Evolutionary conservation across 2,797 vertebrate genomes (phyloP).

Genomic region (Peromyscus attwateri): DNA sequence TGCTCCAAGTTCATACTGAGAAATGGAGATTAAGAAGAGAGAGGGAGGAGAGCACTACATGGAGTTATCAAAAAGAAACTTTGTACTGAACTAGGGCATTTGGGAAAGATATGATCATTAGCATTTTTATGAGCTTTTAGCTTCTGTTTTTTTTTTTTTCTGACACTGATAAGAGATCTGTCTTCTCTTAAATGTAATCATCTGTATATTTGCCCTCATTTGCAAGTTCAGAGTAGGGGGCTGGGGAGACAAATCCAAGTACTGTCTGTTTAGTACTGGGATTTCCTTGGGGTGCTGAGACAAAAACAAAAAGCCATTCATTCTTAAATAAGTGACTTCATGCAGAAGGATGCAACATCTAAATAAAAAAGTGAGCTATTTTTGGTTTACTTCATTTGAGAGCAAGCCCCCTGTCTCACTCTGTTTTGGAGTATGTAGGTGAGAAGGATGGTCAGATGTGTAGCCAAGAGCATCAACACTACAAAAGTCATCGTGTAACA

Average conservation of each 20-base stretch:
- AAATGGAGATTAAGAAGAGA: constrained; percentile 71
- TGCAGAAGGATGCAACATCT: constrained; percentile 30
- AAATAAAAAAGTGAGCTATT: constrained; percentile 62
- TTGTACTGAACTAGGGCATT: constrained; percentile 50
- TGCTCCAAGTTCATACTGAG: constrained; percentile 73
- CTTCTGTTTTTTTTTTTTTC: constrained; percentile 69
- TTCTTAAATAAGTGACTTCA: constrained; percentile 71
- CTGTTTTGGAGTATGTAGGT: background rate
- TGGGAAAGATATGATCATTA: constrained; percentile 74
- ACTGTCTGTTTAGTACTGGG: constrained; percentile 58
- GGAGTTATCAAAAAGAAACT: constrained; percentile 75
- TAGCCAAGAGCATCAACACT: accelerated
- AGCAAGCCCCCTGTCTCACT: background rate
- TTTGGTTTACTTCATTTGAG: constrained; percentile 55
- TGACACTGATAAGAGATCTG: constrained; percentile 78
- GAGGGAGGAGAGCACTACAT: background rate
- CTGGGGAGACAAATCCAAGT: constrained; percentile 73
- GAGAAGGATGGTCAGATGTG: accelerated
- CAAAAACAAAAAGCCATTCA: constrained; percentile 80
- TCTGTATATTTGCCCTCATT: constrained; percentile 81
- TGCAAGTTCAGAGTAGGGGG: constrained; percentile 74
- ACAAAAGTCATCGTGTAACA: background rate
- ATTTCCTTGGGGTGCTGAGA: constrained; percentile 63
- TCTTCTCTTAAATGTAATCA: constrained; percentile 82
- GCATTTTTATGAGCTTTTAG: constrained; percentile 83